phyloP scores from a whole-genome alignment of 2,888 invertebrate species.

The Catonia carolina region DNA sequence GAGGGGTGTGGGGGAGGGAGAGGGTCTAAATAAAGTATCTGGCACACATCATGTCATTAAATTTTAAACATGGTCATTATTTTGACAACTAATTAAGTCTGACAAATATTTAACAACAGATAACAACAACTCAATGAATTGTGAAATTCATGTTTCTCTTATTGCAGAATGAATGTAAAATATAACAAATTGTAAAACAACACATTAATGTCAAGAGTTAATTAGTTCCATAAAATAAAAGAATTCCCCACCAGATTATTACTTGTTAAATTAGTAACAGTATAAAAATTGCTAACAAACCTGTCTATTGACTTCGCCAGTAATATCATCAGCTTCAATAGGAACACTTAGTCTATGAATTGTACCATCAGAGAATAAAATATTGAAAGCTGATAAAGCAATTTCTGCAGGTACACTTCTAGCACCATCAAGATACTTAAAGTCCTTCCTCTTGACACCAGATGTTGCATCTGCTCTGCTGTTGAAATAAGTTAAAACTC shows the following conservation, averaged over 20 bases:
- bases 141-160: not conserved
- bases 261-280: too few relatives aligned
- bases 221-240: too few relatives aligned
- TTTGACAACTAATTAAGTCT: too few relatives aligned
- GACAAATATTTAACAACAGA: too few relatives aligned
- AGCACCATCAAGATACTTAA: constrained; percentile 60
- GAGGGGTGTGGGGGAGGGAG: too few relatives aligned
- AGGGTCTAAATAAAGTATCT: too few relatives aligned
- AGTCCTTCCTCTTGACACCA: constrained; percentile 50
- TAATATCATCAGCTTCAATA: constrained; percentile 38
- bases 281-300: too few relatives aligned
- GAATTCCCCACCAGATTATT: too few relatives aligned
- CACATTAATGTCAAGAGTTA: not conserved
- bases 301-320: constrained; percentile 45
- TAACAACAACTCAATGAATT: not conserved
- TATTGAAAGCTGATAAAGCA: constrained; percentile 47
- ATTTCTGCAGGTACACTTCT: constrained; percentile 44
- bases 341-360: constrained; percentile 50
- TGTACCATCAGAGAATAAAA: constrained; percentile 53
- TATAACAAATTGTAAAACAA: not conserved
- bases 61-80: too few relatives aligned
- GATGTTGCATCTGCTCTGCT: constrained; percentile 56
- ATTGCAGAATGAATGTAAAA: not conserved
- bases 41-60: too few relatives aligned
- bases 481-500: constrained; percentile 56